Evolutionary conservation across 64 coral and sea anemone species (phyloP).

Genomic region (Montipora sp.): DNA sequence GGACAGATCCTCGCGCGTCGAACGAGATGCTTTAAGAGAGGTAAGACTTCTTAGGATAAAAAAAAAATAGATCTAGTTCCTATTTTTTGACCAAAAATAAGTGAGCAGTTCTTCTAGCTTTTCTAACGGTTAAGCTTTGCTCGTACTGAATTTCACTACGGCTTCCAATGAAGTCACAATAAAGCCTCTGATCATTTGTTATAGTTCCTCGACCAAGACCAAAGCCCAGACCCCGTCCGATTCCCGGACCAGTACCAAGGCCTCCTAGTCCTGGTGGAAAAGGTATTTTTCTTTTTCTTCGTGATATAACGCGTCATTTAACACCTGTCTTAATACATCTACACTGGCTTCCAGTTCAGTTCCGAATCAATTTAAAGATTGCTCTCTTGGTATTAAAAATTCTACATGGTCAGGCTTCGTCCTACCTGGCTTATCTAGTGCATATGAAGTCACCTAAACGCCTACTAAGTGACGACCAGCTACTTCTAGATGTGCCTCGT

Average conservation of each 20-base stretch:
- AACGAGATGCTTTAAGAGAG: conserved; percentile 60
- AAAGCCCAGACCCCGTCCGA: conserved; percentile 8
- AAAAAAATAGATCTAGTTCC: not conserved
- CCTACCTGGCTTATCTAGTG: too few species aligned
- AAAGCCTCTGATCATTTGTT: not conserved
- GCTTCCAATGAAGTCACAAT: not conserved
- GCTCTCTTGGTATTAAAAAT: too few species aligned
- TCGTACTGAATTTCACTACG: too few species aligned
- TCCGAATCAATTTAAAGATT: too few species aligned
- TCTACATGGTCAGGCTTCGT: too few species aligned
- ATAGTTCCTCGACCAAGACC: conserved; percentile 30
- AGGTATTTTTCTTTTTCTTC: conserved; percentile 7
- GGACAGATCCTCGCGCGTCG: conserved; percentile 44
- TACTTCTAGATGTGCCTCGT: too few species aligned
- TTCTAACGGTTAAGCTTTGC: not conserved
- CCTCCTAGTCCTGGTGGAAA: conserved; percentile 40
- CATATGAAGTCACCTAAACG: too few species aligned
- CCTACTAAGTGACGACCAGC: too few species aligned
- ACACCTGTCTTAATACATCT: too few species aligned
- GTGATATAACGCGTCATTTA: too few species aligned
- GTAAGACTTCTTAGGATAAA: not conserved
- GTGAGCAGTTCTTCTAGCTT: not conserved
- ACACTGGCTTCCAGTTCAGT: too few species aligned
- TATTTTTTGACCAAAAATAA: not conserved
- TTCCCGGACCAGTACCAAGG: conserved; percentile 19